Conservation (phyloP, 2,113 vertebrate species). For the Sapajus apella region DNA sequence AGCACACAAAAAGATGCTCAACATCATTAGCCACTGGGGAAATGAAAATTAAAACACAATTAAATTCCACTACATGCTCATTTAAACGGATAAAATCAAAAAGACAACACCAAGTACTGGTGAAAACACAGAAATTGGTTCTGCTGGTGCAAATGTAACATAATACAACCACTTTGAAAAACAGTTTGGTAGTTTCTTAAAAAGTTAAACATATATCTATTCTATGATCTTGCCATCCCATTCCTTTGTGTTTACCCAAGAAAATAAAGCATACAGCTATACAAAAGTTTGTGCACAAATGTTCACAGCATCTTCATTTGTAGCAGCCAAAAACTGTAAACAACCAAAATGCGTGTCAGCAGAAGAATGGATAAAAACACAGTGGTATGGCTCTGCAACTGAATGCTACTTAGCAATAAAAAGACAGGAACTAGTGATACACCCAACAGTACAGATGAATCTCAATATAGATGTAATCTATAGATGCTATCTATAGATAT, state of each 20-base stretch:
- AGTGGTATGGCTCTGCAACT: background rate
- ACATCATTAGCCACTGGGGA: background rate
- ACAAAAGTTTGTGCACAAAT: background rate
- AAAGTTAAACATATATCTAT: background rate
- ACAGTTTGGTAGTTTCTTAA: background rate
- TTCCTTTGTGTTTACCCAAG: background rate
- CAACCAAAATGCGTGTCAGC: background rate
- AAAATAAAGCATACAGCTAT: background rate
- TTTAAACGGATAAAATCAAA: background rate
- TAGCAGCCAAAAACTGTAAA: background rate
- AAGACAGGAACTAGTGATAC: background rate
- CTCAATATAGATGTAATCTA: background rate
- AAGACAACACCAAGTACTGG: background rate
- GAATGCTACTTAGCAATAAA: background rate
- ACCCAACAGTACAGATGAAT: background rate
- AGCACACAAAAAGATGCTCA: background rate
- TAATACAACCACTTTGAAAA: background rate
- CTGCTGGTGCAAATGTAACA: background rate
- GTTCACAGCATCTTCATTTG: background rate
- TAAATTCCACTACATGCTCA: background rate
- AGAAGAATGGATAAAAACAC: background rate
- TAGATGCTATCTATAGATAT: background rate
- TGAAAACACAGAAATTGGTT: background rate
- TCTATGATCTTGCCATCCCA: background rate
- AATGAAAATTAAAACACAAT: background rate